Conservation (phyloP, 2,797 vertebrate species). For the Rhinella marina region DNA sequence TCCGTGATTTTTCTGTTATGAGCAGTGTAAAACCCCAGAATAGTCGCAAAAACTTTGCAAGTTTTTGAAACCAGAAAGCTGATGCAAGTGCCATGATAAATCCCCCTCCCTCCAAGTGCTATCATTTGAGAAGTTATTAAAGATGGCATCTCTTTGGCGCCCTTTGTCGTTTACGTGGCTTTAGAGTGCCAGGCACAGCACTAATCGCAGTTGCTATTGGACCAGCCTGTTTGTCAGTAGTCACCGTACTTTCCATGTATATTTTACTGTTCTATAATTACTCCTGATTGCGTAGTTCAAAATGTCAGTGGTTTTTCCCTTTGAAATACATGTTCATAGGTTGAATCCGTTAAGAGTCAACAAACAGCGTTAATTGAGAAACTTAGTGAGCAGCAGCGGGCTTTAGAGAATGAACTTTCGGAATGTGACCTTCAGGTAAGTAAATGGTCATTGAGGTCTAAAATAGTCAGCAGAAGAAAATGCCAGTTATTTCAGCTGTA, state of each 20-base stretch:
- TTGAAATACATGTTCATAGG: conserved; percentile 70
- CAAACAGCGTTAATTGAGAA: conserved; percentile 75
- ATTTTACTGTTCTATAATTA: not conserved
- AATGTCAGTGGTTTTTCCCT: not conserved
- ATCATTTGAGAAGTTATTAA: not conserved
- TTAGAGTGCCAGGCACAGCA: not conserved
- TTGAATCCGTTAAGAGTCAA: conserved; percentile 83
- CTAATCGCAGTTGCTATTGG: not conserved
- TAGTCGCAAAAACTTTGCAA: no score
- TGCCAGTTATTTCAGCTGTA: conserved; percentile 11
- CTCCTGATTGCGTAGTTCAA: not conserved
- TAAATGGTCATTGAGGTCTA: not conserved
- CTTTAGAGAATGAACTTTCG: conserved; percentile 77
- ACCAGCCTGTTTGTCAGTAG: no score
- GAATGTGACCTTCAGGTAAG: conserved; percentile 70
- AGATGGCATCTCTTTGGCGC: not conserved
- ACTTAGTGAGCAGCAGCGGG: conserved; percentile 75
- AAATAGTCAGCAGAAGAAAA: not conserved
- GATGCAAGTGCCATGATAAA: no score
- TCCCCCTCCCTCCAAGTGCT: no score
- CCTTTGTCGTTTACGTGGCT: not conserved
- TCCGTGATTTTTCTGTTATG: no score
- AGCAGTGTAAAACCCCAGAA: no score
- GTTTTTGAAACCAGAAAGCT: no score
- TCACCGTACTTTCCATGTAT: not conserved